Base-by-base conservation (phyloP, 2,113 vertebrate species). In the Arvicanthis niloticus region DNA sequence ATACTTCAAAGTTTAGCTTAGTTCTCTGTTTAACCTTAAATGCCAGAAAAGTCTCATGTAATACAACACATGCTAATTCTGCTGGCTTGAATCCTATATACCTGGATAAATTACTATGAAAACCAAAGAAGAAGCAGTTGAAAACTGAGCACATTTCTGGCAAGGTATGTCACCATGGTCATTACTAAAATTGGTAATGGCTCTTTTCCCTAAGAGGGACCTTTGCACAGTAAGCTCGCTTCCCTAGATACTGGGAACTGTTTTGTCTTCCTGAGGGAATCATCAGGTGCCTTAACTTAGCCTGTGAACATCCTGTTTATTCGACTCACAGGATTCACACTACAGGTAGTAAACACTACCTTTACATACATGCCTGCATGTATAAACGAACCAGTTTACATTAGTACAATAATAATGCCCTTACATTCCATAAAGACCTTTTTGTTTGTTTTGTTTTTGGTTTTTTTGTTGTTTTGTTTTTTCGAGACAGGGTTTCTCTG, bases 21-120 rank as follows among this genome's bases (percentile, higher is more conserved):
- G 15, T 86, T 77, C 1, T 94, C 31, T 68, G 4, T 7, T 92
- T 91, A 88, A 34, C 16, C 21, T 95, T 88, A 85, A 97, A 85
- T 93, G 5, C 6, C 17, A 90, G 37, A 17, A 76, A n/a, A 42
- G 6, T 91, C 22, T 60, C 91, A 80, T n/a, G 31, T 6, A 68
- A 21, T 45, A 16, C 34, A 70, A 75, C 4, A n/a, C 58, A 81
- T 26, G 19, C 4, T 77, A 56, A 81, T 56, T 77, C 7, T 85
- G 1, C 3, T 70, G 34, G 5, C 21, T 26, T 94, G 51, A 84
- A 56, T 89, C 94, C 24, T 89, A 31, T 89, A 82, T 88, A 16
- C 5, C 56, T 51, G 15, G 7, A 51, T 67, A 37, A 48, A 73
- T 29, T 21, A 34, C 10, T 87, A 34, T 78, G 15, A 65, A 70